These are phyloP conservation scores for Coleophora flavipennella DNA, from an alignment of 2,888 invertebrate species.

Conservation along the genomic window DNA sequence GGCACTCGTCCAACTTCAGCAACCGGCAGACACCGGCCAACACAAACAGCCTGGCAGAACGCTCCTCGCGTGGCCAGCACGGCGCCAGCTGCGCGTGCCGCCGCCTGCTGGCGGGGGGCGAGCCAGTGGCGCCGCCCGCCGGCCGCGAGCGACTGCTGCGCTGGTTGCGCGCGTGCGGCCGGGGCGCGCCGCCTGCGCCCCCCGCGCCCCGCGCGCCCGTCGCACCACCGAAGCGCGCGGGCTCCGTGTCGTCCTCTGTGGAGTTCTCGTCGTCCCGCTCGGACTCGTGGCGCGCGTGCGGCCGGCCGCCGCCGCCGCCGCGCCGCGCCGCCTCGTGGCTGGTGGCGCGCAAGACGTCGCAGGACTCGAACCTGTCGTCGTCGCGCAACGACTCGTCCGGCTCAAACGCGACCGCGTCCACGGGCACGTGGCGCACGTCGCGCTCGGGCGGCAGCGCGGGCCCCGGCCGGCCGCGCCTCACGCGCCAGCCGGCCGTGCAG, in stretches of 20 bases:
- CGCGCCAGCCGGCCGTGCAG: constrained; percentile 68
- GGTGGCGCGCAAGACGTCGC: constrained; percentile 91
- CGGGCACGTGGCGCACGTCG: constrained; percentile 91
- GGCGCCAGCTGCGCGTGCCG: constrained; percentile 75
- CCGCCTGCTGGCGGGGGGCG: constrained; percentile 78
- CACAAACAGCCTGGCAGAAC: constrained; percentile 86
- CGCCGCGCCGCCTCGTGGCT: constrained; percentile 90
- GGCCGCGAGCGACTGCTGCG: constrained; percentile 49
- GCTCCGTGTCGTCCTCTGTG: constrained; percentile 89
- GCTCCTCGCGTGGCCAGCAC: constrained; percentile 82
- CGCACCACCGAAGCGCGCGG: constrained; percentile 68
- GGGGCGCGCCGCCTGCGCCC: constrained; percentile 39
- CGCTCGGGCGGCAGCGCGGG: constrained; percentile 88
- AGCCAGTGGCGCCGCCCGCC: constrained; percentile 74
- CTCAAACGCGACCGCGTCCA: constrained; percentile 90
- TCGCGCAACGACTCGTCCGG: constrained; percentile 94
- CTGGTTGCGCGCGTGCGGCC: constrained; percentile 56
- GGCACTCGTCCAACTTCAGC: constrained; percentile 90
- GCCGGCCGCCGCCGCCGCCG: constrained; percentile 85
- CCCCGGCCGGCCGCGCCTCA: constrained; percentile 82
- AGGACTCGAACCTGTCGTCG: constrained; percentile 92
- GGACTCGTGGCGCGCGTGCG: constrained; percentile 88
- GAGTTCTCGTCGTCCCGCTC: constrained; percentile 92
- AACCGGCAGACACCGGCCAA: constrained; percentile 90
- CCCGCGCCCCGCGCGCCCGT: constrained; percentile 24